Base-by-base conservation (phyloP, 2,888 invertebrate species). In the Molorchus minor region DNA sequence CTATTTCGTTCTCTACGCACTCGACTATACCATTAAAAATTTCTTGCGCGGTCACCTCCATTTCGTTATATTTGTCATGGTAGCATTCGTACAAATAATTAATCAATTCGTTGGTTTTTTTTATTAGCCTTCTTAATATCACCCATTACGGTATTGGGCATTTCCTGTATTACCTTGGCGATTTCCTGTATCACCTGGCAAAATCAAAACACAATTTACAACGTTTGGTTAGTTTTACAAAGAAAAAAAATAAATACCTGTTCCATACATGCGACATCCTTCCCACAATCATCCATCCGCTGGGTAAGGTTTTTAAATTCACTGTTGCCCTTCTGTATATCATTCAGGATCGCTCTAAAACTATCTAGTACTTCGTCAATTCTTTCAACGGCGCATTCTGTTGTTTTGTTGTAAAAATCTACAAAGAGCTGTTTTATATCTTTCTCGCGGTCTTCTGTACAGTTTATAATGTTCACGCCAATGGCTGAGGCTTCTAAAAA, bases 21-120 rank as follows among this genome's bases (percentile, higher is more conserved):
- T 38, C 51, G 16, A 51, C 51, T 16, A 51, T 51, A 3, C 51
- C 51, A 16, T 40, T 51, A 29, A 15, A 51, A 8, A 51, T 38
- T 13, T 51, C 51, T 15, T 40, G 25, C 2, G 40, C 4, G 10
- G 13, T 29, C 12, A 51, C 40, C 10, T 51, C 35, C 15, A 51
- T n/a, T 3, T 29, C 4, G 29, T 51, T 51, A 15, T 38, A 38
- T 17, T 51, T 40, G 13, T 51, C 51, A n/a, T 51, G 51, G 0
- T 51, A 21, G 10, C 51, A 51, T 29, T 51, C 51, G n/a, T 17
- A 51, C 8, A 51, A 17, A 21, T 51, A 51, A 15, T 51, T 8
- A n/a, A 20, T 25, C 25, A 51, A 25, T 5, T 51, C 51, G 16
- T 51, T 8, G 2, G 40, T n/a, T 12, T 1, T 25, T 15, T 38